Conservation (phyloP, 1,140 invertebrate species). For the Brevipalpus yothersi region DNA sequence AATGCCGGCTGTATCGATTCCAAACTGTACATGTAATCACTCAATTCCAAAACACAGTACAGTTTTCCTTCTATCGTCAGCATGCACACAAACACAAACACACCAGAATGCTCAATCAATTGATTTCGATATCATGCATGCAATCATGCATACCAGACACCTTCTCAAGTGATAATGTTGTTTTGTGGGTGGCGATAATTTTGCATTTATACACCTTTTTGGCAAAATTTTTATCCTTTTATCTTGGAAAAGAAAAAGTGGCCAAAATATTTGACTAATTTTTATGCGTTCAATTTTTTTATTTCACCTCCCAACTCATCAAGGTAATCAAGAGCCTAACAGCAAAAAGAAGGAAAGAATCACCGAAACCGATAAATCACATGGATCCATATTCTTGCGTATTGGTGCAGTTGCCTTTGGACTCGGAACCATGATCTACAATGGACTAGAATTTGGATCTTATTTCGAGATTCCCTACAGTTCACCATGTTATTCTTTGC, state of each 20-base stretch:
- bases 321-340: neutral
- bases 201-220: neutral
- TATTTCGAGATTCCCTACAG: conserved; percentile 73
- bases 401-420: conserved; percentile 90
- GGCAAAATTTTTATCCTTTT: neutral
- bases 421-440: conserved; percentile 88
- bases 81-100: too few relatives aligned
- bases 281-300: neutral
- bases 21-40: too few relatives aligned
- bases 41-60: too few relatives aligned
- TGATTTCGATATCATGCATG: too few relatives aligned
- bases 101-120: too few relatives aligned
- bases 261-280: neutral
- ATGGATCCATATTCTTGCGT: conserved; percentile 84
- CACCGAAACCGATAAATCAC: conserved; percentile 69
- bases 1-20: too few relatives aligned
- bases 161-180: neutral
- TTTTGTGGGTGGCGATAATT: neutral
- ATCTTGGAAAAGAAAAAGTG: neutral
- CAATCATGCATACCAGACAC: too few relatives aligned
- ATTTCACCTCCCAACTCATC: too few relatives aligned
- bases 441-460: conserved; percentile 74
- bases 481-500: conserved; percentile 64
- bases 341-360: conserved; percentile 48
- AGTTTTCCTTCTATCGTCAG: too few relatives aligned